Evolutionary conservation across 37 sponge, comb jelly and placozoan species (phyloP), one percentile per base, ranked within the genome.

Genomic region (Halichondria panicea): DNA sequence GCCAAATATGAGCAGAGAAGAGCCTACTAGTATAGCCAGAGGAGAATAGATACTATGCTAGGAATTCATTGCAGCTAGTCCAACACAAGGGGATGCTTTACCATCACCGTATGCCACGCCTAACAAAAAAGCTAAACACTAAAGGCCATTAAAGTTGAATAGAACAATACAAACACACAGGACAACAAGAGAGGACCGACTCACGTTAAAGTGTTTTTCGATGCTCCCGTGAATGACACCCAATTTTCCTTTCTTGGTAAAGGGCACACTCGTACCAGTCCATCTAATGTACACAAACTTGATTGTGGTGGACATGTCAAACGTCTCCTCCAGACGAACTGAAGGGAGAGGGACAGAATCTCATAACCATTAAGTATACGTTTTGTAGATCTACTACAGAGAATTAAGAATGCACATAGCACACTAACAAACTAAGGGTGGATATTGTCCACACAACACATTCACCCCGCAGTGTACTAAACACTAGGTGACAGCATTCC

Each of bases 201-300:
- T 81, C 72, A 85, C 83, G 68, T 54, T 63, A 60, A 92, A 88
- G 60, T 48, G 66, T 27, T 64, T 24, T 25, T 81, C 76, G 27
- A 93, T 76, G 68, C 83, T 60, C 28, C 94, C 94, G 13, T 81
- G 74, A 22, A 89, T 84, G 0, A 95, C 96, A 37, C 93, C 93
- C 66, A 60, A 95, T 48, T 84, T 80, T 7, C 96, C 96, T 46
- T 70, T 74, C 72, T 80, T 85, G 0, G 78, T 71, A 40, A 86
- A 89, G 1, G 83, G 46, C 13, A 95, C 81, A 0, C 69, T 70
- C 2, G 40, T 56, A 0, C 96, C 96, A 18, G 40, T 37, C 81
- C 84, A 91, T 22, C 44, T 59, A 42, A 95, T 66, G 77, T 86
- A 95, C 24, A 83, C 90, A 79, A 92, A 95, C 90, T 95, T 95